Evolutionary conservation across 2,797 vertebrate species (phyloP).

Genomic region (Cuniculus paca): DNA sequence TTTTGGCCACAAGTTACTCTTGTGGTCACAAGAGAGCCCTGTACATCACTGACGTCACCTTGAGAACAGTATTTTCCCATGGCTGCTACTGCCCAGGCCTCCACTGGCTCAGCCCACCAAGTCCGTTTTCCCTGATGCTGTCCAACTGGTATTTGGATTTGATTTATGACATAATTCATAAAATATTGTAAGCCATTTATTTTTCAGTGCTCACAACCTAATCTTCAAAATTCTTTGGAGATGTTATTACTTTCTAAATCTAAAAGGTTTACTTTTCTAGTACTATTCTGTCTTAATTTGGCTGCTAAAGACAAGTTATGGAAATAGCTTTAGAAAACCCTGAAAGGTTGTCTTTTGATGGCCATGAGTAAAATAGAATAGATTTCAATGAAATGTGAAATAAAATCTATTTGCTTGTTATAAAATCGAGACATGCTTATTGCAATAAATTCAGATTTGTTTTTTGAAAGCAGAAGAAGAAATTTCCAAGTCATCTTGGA

Average conservation of each 20-base stretch:
- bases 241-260: constrained; percentile 28
- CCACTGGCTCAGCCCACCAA: neutral
- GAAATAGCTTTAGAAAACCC: constrained; percentile 51
- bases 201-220: neutral
- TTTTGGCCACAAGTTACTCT: neutral
- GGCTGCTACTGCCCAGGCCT: neutral
- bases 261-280: neutral
- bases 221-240: constrained; percentile 41
- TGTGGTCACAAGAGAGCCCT: neutral
- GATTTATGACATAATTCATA: neutral
- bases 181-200: neutral
- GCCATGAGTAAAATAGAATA: constrained; percentile 2
- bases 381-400: constrained; percentile 48
- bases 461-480: neutral
- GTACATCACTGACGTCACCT: rapidly evolving
- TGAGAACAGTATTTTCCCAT: neutral
- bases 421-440: constrained; percentile 9
- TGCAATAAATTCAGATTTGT: neutral
- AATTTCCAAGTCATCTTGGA: neutral
- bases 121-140: neutral
- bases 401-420: constrained; percentile 17
- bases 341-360: neutral
- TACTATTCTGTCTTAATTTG: neutral
- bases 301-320: neutral
- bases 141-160: neutral